Evolutionary conservation across 2,797 vertebrate genomes (phyloP).

Genomic region (Kryptopterus vitreolus): DNA sequence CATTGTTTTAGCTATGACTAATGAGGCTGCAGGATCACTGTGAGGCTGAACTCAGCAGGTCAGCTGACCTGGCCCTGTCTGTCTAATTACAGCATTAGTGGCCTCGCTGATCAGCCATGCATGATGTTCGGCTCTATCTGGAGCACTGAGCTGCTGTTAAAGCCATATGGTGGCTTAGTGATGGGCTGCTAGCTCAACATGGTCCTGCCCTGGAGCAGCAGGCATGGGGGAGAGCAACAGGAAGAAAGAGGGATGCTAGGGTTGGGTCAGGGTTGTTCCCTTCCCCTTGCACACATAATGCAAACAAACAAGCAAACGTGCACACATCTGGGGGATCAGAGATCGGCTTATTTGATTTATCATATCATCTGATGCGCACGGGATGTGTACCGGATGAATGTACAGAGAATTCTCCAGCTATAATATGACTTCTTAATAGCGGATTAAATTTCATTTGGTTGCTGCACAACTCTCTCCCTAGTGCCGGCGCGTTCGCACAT

Average conservation of each 20-base stretch:
- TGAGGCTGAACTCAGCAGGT: conserved; percentile 47
- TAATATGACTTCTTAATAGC: conserved; percentile 8
- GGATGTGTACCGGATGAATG: not conserved
- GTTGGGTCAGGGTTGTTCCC: conserved; percentile 13
- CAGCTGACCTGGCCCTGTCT: conserved; percentile 55
- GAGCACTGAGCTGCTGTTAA: conserved; percentile 45
- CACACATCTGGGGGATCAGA: conserved; percentile 47
- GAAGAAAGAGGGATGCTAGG: conserved; percentile 2
- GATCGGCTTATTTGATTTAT: conserved; percentile 24
- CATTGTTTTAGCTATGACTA: conserved; percentile 54
- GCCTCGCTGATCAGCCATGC: conserved; percentile 55
- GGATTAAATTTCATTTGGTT: conserved; percentile 29
- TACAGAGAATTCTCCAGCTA: not conserved
- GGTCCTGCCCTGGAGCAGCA: conserved; percentile 32
- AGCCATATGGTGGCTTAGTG: conserved; percentile 57
- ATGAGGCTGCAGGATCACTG: conserved; percentile 53
- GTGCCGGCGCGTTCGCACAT: conserved; percentile 12
- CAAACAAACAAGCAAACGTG: conserved; percentile 33
- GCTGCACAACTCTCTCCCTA: conserved; percentile 11
- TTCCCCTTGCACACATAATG: conserved; percentile 16
- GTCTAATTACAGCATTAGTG: conserved; percentile 61
- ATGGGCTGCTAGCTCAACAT: conserved; percentile 40
- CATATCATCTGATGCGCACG: conserved; percentile 3
- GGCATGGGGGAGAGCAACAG: conserved; percentile 11
- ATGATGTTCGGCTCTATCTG: conserved; percentile 47